These are phyloP conservation scores for Rhopalosiphum maidis DNA, from an alignment of 1,140 invertebrate species.

Conservation along the genomic window DNA sequence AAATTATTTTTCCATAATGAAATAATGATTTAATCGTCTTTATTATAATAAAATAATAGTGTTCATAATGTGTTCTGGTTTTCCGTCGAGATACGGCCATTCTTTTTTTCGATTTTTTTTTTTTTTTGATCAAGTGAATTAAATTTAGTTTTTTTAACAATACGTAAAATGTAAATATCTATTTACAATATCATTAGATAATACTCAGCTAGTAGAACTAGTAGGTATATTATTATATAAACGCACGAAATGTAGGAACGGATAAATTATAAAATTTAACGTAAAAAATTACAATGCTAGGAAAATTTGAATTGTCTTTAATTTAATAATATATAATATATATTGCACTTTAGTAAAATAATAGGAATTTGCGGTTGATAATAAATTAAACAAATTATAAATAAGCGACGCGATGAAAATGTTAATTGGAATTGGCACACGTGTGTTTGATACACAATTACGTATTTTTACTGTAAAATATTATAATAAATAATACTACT, in stretches of 20 bases:
- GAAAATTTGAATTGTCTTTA: not conserved
- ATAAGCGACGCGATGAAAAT: not conserved
- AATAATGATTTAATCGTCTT: too few species aligned
- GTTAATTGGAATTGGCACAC: not conserved
- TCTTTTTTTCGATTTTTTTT: too few species aligned
- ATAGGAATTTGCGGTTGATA: not conserved
- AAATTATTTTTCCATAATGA: too few species aligned
- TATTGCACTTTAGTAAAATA: not conserved
- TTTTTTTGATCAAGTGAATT: too few species aligned
- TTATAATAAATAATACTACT: not conserved
- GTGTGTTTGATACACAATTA: not conserved
- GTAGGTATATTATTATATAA: not conserved
- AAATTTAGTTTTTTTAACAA: not conserved
- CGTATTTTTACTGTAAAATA: slow-evolving; percentile 8
- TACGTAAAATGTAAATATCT: not conserved
- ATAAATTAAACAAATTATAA: not conserved
- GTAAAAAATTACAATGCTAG: not conserved
- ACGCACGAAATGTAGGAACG: not conserved
- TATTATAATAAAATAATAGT: too few species aligned
- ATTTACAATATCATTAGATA: not conserved
- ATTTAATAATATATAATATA: not conserved
- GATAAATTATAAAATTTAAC: not conserved
- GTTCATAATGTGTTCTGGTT: too few species aligned
- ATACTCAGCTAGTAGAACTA: not conserved
- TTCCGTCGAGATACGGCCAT: too few species aligned